Percentiles rank a stretch among this genome's conserved stretches.
These are phyloP conservation scores for Drosophila monieri DNA, from an alignment of 2,888 invertebrate genomes.

Conservation along the genomic window DNA sequence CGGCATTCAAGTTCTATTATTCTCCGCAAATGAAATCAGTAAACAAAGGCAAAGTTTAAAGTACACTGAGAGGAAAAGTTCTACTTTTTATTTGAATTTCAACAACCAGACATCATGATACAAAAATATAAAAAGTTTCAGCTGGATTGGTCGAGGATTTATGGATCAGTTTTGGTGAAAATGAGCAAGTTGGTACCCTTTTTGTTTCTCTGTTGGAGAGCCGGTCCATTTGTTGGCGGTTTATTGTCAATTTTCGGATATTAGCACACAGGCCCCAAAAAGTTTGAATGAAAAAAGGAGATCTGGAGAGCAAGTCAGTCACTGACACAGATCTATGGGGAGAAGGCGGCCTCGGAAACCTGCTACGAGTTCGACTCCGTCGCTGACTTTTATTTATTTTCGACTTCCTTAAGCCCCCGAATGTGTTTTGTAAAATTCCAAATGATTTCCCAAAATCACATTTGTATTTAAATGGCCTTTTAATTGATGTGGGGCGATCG, in stretches of 20 bases:
- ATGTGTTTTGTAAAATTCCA: conserved; percentile 23
- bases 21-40: conserved; percentile 53
- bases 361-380: not conserved
- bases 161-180: no score
- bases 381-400: conserved; percentile 22
- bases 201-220: conserved; percentile 16
- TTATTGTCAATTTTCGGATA: conserved; percentile 74
- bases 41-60: conserved; percentile 55
- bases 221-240: conserved; percentile 67
- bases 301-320: no score
- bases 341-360: conserved; percentile 13
- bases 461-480: conserved; percentile 29
- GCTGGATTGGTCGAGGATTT: no score
- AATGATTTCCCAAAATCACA: not conserved
- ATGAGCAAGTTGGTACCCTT: not conserved
- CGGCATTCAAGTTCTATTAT: conserved; percentile 55
- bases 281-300: conserved; percentile 20
- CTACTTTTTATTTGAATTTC: not conserved
- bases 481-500: conserved; percentile 22
- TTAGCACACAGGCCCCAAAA: conserved; percentile 44
- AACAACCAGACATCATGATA: no score
- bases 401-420: conserved; percentile 33
- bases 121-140: no score
- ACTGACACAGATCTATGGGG: conserved; percentile 41
- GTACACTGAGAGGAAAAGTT: not conserved